phyloP scores from a whole-genome alignment of 2,888 invertebrate species.

The Osedax fenrisi region DNA sequence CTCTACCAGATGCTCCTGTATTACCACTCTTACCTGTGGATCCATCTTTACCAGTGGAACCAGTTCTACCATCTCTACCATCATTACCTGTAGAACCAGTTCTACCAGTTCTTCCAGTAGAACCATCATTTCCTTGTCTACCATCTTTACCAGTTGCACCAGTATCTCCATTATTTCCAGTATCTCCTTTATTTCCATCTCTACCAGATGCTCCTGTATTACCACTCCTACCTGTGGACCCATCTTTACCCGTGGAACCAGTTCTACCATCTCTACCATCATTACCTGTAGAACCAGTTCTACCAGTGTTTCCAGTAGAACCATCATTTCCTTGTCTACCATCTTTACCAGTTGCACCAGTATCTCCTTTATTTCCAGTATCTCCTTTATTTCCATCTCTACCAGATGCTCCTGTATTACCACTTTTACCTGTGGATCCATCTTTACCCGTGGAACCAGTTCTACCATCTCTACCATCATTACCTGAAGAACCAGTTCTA shows the following conservation, averaged over 20 bases:
- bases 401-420: conserved; percentile 11
- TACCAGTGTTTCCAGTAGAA: background rate
- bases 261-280: background rate
- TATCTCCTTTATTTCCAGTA: background rate
- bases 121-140: background rate
- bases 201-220: background rate
- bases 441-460: conserved; percentile 2
- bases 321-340: background rate
- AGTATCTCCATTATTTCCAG: background rate
- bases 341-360: background rate
- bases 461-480: background rate
- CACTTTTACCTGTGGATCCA: background rate
- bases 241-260: background rate
- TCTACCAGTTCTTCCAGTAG: background rate
- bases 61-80: conserved; percentile 20
- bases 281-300: background rate
- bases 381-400: conserved; percentile 30
- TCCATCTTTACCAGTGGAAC: conserved; percentile 1
- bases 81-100: background rate
- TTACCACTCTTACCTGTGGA: background rate
- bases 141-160: conserved; percentile 3
- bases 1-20: background rate
- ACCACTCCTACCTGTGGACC: background rate
- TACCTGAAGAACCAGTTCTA: background rate
- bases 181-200: background rate